These are phyloP conservation scores for Tineola bisselliella DNA, from an alignment of 2,888 invertebrate genomes.

Conservation along the genomic window DNA sequence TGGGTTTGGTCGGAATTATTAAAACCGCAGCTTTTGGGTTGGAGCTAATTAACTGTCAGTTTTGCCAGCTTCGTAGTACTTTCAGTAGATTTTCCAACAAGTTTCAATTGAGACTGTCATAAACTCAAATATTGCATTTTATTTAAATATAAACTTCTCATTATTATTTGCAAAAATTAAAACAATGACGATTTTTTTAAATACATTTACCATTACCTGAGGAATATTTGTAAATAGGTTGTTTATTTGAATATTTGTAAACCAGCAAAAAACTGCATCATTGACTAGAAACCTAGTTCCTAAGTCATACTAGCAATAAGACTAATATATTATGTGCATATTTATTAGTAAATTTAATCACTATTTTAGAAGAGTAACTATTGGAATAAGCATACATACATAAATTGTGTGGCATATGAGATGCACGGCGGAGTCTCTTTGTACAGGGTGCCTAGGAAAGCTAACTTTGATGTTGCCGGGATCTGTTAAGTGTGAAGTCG, in stretches of 20 bases:
- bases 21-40: constrained; percentile 12
- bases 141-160: not conserved
- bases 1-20: constrained; percentile 10
- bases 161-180: too few species aligned
- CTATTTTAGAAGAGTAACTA: too few species aligned
- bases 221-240: too few species aligned
- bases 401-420: constrained; percentile 1
- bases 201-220: too few species aligned
- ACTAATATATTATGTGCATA: too few species aligned
- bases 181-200: too few species aligned
- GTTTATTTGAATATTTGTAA: too few species aligned
- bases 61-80: not conserved
- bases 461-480: not conserved
- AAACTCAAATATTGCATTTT: too few species aligned
- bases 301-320: too few species aligned
- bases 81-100: not conserved
- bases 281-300: too few species aligned
- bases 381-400: not conserved
- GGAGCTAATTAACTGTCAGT: constrained; percentile 7
- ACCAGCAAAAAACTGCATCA: too few species aligned
- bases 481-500: not conserved
- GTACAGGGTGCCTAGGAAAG: not conserved
- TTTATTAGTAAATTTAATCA: too few species aligned
- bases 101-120: not conserved
- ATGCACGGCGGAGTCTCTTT: not conserved